These are phyloP conservation scores for Ceratotherium simum DNA, from an alignment of 2,113 vertebrate species.

Conservation along the genomic window DNA sequence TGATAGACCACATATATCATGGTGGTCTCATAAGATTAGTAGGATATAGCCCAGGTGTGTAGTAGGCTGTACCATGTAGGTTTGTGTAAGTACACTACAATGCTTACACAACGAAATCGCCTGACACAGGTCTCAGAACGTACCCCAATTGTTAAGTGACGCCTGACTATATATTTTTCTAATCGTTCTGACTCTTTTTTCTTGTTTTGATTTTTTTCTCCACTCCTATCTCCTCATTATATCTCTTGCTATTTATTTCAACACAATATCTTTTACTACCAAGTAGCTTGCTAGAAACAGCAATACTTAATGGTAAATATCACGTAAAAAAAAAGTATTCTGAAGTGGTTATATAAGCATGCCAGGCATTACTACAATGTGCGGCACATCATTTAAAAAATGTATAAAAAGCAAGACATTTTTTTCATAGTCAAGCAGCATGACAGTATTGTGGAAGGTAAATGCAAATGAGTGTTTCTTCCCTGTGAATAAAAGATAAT, in stretches of 20 bases:
- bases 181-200: background rate
- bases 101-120: no score
- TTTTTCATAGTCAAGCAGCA: background rate
- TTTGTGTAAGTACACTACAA: no score
- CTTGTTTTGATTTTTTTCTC: background rate
- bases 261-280: background rate
- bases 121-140: no score
- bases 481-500: background rate
- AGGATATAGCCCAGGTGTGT: no score
- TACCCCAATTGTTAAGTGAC: no score
- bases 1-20: no score
- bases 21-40: no score
- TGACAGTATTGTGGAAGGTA: background rate
- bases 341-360: accelerated
- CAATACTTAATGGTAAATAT: no score
- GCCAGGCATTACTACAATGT: accelerated
- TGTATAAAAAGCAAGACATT: background rate
- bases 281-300: background rate
- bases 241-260: background rate
- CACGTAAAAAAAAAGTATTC: accelerated
- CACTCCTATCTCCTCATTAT: background rate
- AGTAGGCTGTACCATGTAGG: no score
- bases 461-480: background rate
- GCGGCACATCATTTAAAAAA: background rate
- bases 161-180: background rate